Conservation (phyloP, 2,113 vertebrate genomes). For the Mustela nigripes region DNA sequence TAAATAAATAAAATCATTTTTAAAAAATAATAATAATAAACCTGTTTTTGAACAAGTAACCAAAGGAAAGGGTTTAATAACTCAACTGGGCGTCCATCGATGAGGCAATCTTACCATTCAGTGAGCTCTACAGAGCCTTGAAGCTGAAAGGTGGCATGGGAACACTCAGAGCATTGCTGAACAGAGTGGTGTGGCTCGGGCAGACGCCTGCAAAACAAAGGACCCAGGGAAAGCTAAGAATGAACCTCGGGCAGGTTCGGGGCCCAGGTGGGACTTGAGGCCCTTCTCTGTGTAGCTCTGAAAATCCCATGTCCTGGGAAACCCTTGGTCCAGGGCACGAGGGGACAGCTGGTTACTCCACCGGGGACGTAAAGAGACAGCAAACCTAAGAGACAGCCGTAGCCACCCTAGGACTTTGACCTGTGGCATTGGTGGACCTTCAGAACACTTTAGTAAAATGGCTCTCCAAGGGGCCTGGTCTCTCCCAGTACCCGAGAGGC, state of each 20-base stretch:
- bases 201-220: background rate
- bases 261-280: background rate
- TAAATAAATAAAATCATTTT: background rate
- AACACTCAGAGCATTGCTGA: background rate
- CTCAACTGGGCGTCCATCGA: background rate
- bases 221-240: background rate
- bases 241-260: background rate
- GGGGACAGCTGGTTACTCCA: background rate
- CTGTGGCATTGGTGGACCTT: background rate
- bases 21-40: background rate
- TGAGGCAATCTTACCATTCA: background rate
- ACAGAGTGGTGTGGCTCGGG: background rate
- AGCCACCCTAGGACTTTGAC: background rate
- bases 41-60: background rate
- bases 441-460: background rate
- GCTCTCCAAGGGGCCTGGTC: background rate
- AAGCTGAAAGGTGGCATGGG: background rate
- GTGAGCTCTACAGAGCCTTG: background rate
- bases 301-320: fast-evolving
- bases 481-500: background rate
- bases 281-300: background rate
- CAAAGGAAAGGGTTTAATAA: background rate
- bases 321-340: background rate
- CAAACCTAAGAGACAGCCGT: background rate
- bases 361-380: background rate